Conservation (phyloP, 1,140 invertebrate species). For the Araneus ventricosus region DNA sequence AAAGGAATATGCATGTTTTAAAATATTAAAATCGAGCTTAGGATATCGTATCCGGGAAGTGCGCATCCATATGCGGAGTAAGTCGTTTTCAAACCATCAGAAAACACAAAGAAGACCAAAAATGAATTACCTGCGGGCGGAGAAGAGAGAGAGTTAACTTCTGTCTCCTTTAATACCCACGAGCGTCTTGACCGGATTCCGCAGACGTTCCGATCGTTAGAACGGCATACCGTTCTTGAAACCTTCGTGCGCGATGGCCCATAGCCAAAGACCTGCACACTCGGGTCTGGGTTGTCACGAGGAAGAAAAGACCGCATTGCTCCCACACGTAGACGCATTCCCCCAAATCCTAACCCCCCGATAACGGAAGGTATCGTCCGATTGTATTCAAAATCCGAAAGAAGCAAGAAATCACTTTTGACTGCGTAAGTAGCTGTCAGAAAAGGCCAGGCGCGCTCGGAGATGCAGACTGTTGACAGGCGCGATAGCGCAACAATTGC, state of each 20-base stretch:
- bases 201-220: not conserved
- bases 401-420: not conserved
- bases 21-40: not conserved
- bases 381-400: conserved; percentile 45
- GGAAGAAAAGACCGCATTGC: conserved; percentile 16
- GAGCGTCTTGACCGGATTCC: conserved; percentile 46
- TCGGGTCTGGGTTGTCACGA: conserved; percentile 28
- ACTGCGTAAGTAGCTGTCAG: not conserved
- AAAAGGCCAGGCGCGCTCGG: not conserved
- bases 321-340: conserved; percentile 48
- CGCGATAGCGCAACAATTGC: conserved; percentile 10
- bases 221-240: conserved; percentile 21
- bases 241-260: conserved; percentile 64
- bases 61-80: too few relatives aligned
- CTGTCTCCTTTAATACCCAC: not conserved
- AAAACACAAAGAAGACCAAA: not conserved
- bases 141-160: not conserved
- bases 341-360: not conserved
- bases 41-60: too few relatives aligned
- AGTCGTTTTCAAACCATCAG: not conserved
- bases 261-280: conserved; percentile 63
- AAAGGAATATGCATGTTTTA: not conserved
- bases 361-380: conserved; percentile 38
- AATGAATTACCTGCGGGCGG: too few relatives aligned
- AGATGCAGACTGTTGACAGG: not conserved